Evolutionary conservation across 2,113 vertebrate genomes (phyloP).

Genomic region (Alligator sinensis): DNA sequence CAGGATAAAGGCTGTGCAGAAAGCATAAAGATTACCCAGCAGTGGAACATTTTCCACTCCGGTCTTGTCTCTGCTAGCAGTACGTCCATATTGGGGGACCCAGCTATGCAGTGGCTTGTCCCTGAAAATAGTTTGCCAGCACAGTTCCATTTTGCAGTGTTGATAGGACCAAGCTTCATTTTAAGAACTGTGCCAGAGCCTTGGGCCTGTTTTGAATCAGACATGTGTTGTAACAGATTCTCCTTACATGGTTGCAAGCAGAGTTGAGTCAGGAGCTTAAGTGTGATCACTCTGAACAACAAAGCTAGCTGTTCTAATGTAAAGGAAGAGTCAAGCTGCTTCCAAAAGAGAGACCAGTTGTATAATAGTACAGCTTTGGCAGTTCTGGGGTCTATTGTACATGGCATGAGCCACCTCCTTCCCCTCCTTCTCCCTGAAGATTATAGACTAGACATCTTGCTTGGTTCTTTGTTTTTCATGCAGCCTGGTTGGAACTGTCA

Average conservation of each 20-base stretch:
- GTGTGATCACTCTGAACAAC: conserved; percentile 21
- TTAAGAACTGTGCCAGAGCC: background rate
- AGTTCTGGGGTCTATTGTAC: conserved; percentile 39
- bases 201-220: background rate
- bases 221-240: fast-evolving
- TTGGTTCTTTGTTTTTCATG: conserved; percentile 7
- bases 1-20: background rate
- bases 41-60: background rate
- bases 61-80: background rate
- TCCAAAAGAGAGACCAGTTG: background rate
- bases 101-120: background rate
- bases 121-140: background rate
- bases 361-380: conserved; percentile 29
- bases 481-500: background rate
- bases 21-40: background rate
- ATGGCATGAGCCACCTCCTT: background rate
- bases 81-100: background rate
- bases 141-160: background rate
- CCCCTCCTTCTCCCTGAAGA: background rate
- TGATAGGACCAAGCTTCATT: background rate
- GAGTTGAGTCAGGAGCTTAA: background rate
- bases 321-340: background rate
- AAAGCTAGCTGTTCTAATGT: background rate
- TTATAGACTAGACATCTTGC: conserved; percentile 3
- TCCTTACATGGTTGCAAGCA: background rate